phyloP scores from a whole-genome alignment of 2,888 invertebrate species.

The Drosophila putrida region DNA sequence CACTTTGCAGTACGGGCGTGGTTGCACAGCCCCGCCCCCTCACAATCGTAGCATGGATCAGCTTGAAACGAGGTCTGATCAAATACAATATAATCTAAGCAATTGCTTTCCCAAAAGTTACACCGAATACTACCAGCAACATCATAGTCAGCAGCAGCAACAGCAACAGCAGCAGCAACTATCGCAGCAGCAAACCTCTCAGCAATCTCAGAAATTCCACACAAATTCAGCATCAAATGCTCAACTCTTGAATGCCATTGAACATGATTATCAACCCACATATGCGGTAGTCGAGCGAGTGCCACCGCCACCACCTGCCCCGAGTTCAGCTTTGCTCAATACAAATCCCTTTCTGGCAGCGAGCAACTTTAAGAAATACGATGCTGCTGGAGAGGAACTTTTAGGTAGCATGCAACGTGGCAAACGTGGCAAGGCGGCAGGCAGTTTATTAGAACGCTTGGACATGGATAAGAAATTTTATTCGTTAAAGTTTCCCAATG shows the following conservation, averaged over 20 bases:
- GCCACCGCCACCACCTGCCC: conserved; percentile 52
- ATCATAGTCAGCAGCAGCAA: conserved; percentile 64
- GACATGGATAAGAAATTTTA: conserved; percentile 84
- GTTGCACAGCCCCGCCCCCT: conserved; percentile 64
- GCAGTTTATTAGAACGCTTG: conserved; percentile 62
- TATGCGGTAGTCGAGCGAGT: conserved; percentile 81
- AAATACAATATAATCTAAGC: conserved; percentile 83
- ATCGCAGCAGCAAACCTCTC: conserved; percentile 30
- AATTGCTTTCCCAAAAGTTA: conserved; percentile 85
- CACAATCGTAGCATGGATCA: conserved; percentile 59
- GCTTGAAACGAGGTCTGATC: conserved; percentile 59
- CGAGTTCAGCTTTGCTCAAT: conserved; percentile 57
- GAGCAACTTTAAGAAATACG: conserved; percentile 83
- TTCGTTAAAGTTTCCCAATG: conserved; percentile 82
- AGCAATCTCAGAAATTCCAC: conserved; percentile 49
- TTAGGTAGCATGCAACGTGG: conserved; percentile 53
- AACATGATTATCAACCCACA: conserved; percentile 81
- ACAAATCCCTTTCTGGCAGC: conserved; percentile 84
- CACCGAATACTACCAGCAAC: conserved; percentile 84
- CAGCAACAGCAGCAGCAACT: conserved; percentile 29
- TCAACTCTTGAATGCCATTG: conserved; percentile 78
- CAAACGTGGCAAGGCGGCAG: conserved; percentile 39
- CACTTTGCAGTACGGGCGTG: conserved; percentile 78
- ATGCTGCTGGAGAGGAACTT: conserved; percentile 63
- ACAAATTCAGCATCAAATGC: conserved; percentile 73